These are phyloP conservation scores for Octonoba sinensis DNA, from an alignment of 2,888 invertebrate species.

Conservation along the genomic window DNA sequence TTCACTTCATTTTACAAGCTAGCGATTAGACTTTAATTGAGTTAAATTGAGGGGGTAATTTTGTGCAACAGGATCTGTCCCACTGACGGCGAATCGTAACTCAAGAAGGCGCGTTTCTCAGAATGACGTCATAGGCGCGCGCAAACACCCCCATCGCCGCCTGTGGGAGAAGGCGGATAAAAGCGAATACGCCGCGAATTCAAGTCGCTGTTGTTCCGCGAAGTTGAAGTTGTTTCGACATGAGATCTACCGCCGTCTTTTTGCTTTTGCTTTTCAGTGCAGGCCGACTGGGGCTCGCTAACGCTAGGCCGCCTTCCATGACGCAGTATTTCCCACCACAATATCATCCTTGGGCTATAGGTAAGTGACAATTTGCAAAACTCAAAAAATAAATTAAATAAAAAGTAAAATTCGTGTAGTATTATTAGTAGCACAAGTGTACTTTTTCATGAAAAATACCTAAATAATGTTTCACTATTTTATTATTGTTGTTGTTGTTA, in stretches of 20 bases:
- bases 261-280: conserved; percentile 2
- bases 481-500: no score
- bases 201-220: background rate
- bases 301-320: background rate
- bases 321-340: conserved; percentile 23
- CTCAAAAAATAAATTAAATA: background rate
- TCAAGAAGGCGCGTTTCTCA: conserved; percentile 1
- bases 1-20: no score
- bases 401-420: no score
- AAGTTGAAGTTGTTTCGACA: background rate
- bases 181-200: conserved; percentile 3
- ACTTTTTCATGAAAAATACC: no score
- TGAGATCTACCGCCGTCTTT: background rate
- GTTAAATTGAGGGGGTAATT: no score
- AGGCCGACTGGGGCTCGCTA: background rate
- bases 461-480: no score
- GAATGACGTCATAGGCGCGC: conserved; percentile 34
- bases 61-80: no score
- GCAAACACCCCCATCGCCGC: conserved; percentile 13
- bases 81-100: background rate
- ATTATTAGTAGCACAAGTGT: no score
- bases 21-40: no score
- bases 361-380: conserved; percentile 6
- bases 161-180: conserved; percentile 8
- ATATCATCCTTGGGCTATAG: conserved; percentile 22